Evolutionary conservation across 1,140 invertebrate genomes (phyloP).

Genomic region (Drosophila lini): DNA sequence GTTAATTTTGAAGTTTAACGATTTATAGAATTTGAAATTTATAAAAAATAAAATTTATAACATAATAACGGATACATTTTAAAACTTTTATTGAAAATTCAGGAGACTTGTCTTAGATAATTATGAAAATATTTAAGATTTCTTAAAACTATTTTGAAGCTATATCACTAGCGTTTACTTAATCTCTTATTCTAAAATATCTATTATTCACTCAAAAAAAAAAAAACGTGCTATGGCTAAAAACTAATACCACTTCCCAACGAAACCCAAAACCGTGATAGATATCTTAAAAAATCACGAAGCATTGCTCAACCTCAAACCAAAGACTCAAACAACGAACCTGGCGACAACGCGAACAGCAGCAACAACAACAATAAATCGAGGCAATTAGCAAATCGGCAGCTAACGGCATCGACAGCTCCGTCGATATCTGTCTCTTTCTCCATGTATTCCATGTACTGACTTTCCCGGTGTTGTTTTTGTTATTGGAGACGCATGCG

Average conservation of each 20-base stretch:
- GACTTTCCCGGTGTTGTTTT: background rate
- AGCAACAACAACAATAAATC: conserved; percentile 13
- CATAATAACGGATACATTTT: no score
- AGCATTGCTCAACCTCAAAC: conserved; percentile 56
- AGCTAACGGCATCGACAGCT: conserved; percentile 49
- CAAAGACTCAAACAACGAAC: conserved; percentile 80
- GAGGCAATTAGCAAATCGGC: conserved; percentile 63
- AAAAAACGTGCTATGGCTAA: no score
- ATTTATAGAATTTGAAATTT: no score
- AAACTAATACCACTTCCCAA: background rate
- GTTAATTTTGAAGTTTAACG: no score
- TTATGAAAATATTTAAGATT: no score
- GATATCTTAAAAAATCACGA: conserved; percentile 3
- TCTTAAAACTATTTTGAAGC: no score
- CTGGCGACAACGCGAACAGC: conserved; percentile 28
- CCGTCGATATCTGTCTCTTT: conserved; percentile 42
- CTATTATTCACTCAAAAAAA: background rate
- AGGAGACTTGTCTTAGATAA: no score
- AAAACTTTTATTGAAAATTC: no score
- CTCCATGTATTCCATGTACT: conserved; percentile 30
- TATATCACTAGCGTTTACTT: no score
- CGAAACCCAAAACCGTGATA: background rate
- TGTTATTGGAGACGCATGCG: conserved; percentile 59
- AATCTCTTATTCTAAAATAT: no score
- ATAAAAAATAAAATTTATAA: no score